phyloP scores from a whole-genome alignment of 2,113 vertebrate genomes.

The Zosterops pallidus region DNA sequence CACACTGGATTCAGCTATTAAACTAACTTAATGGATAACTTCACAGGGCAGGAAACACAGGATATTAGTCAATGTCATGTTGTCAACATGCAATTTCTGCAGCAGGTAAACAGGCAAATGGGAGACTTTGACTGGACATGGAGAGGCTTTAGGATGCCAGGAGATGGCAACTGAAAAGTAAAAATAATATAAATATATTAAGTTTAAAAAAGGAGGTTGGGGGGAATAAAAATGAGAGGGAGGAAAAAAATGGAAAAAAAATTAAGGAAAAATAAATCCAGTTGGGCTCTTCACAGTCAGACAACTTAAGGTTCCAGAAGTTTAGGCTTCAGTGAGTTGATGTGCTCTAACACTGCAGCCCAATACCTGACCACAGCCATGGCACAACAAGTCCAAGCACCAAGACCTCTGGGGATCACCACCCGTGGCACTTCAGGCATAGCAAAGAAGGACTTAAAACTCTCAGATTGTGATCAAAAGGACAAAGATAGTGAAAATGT shows the following conservation, averaged over 20 bases:
- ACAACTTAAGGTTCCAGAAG: neutral
- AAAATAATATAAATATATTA: neutral
- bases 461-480: neutral
- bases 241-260: neutral
- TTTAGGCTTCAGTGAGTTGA: neutral
- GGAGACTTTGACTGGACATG: neutral
- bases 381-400: neutral
- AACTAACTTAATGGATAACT: neutral
- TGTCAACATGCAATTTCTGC: neutral
- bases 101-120: neutral
- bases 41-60: neutral
- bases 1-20: neutral
- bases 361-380: neutral
- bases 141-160: neutral
- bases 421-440: neutral
- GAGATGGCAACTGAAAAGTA: neutral
- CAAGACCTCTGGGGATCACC: neutral
- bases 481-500: neutral
- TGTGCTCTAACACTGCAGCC: neutral
- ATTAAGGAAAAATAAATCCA: neutral
- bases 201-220: rapidly evolving
- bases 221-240: too few species aligned
- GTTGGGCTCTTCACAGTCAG: neutral
- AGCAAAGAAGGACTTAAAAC: neutral
- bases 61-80: neutral